Base-by-base conservation (phyloP, 2,113 vertebrate genomes). In the Meleagris gallopavo region DNA sequence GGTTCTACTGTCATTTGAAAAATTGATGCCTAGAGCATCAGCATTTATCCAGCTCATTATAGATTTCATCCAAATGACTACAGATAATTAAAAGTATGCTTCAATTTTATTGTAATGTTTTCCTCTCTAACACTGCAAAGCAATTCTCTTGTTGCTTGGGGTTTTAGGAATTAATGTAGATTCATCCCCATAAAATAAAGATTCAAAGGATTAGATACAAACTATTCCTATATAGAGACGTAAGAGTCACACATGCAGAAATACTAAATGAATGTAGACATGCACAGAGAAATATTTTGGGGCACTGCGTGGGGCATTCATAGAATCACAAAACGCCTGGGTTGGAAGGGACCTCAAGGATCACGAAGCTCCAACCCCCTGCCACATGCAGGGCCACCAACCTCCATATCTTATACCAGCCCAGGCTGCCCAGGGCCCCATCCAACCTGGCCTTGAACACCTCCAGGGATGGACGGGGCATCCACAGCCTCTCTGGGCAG, bases 41-140 rank as follows among this genome's bases (percentile, higher is more conserved):
- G 80, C 94, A 90, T 95, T 96, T 95, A 93, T 95, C 96, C 95
- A 96, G 89, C 93, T 95, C 76, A 94, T 96, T 96, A 96, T 9
- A 93, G 88, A 95, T 95, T 95, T 96, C 91, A 96, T 93, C 91
- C 36, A 13, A 96, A 88, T 74, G 62, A 95, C 80, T 94, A 69
- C 70, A 91, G 87, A 95, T 97, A 97, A 97, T 96, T 96, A 96
- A 96, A 96, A 94, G 55, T 94, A 93, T 94, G 93, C 78, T 91
- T 95, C 94, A 91, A 88, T 97, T 94, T 96, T 92, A 94, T 93
- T 88, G 88, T 77, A 88, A 88, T 89, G 71, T n/a, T 90, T 88
- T 5, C 62, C 62, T 34, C 48, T 22, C 19, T 32, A 86, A 93
- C 76, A 89, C 58, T 65, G 72, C 60, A 79, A 92, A 95, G 32